These are phyloP conservation scores for Gasterosteus nipponicus DNA, from an alignment of 2,113 vertebrate genomes.

Conservation along the genomic window DNA sequence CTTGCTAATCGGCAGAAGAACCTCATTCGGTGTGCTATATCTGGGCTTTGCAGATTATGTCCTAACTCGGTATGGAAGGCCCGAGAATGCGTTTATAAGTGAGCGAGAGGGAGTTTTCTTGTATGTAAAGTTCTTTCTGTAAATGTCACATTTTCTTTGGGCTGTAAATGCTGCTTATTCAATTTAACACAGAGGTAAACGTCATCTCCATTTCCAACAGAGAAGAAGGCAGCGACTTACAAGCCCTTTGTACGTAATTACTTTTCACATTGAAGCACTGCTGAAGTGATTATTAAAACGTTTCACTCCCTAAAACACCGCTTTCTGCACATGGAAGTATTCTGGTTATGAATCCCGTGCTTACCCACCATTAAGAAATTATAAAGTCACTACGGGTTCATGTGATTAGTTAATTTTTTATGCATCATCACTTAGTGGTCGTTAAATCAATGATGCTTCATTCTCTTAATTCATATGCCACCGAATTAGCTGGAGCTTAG, in stretches of 20 bases:
- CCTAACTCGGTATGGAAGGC: constrained; percentile 39
- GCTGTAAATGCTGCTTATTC: constrained; percentile 43
- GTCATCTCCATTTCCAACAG: constrained; percentile 24
- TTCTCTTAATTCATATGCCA: constrained; percentile 31
- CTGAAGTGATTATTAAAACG: constrained; percentile 21
- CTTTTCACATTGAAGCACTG: constrained; percentile 22
- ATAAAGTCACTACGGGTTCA: constrained; percentile 15
- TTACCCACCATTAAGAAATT: constrained; percentile 21
- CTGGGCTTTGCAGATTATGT: constrained; percentile 33
- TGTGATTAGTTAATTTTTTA: constrained; percentile 37
- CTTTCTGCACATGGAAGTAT: constrained; percentile 3
- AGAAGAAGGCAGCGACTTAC: constrained; percentile 29
- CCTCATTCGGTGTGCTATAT: constrained; percentile 46
- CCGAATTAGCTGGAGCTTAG: constrained; percentile 30
- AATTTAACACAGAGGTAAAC: constrained; percentile 19
- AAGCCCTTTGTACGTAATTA: constrained; percentile 17
- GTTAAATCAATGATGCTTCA: constrained; percentile 27
- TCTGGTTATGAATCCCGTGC: constrained; percentile 9
- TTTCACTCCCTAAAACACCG: constrained; percentile 24
- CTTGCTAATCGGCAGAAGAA: constrained; percentile 63
- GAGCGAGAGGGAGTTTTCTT: neutral
- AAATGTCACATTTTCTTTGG: constrained; percentile 31
- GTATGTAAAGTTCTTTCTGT: constrained; percentile 20
- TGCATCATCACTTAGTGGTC: constrained; percentile 31
- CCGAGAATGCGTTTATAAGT: constrained; percentile 9